Base-by-base conservation (phyloP, 2,888 invertebrate species). In the Macrophya alboannulata region DNA sequence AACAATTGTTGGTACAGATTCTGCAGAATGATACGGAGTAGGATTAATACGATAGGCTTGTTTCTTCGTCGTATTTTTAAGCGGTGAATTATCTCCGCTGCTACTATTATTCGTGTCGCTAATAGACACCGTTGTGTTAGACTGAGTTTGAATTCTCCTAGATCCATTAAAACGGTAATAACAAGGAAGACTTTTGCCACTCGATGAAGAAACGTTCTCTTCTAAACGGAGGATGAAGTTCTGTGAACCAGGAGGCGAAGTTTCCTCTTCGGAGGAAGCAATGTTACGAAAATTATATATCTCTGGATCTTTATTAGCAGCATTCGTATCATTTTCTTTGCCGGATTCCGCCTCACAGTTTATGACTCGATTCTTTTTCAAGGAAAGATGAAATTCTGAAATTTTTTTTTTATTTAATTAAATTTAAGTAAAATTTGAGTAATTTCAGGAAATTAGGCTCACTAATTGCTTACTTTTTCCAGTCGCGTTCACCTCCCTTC, bases 91-190 rank as follows among this genome's bases (percentile, higher is more conserved):
- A 8, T 89, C 88, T 6, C 89, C 88, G 86, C 91, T 92, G 0
- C 87, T 87, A 15, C 88, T 88, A n/a, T 89, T 89, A 86, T 91
- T 92, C 0, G 93, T 91, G 74, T 93, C 93, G 85, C 92, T 92
- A 65, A 93, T 92, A 4, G 92, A 40, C 71, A 93, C 91, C 51
- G 91, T 87, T 3, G 88, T 59, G 10, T 43, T 1, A 43, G 62
- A 1, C 85, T 81, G n/a, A 37, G 37, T 84, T 45, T 45, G 43
- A 45, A 6, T 37, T 1, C 15, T 65, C 62, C 21, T 25, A 17
- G 48, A 86, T n/a, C 31, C n/a, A 37, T 71, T 21, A 17, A 45
- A 4, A 10, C 85, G 76, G 0, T 51, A 31, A 12, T 40, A 43
- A 8, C 12, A 25, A 21, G 76, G 74, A 37, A 88, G 87, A n/a